These are phyloP conservation scores for Acrocephalus kingi DNA, from an alignment of 2,113 vertebrate species.

Conservation along the genomic window DNA sequence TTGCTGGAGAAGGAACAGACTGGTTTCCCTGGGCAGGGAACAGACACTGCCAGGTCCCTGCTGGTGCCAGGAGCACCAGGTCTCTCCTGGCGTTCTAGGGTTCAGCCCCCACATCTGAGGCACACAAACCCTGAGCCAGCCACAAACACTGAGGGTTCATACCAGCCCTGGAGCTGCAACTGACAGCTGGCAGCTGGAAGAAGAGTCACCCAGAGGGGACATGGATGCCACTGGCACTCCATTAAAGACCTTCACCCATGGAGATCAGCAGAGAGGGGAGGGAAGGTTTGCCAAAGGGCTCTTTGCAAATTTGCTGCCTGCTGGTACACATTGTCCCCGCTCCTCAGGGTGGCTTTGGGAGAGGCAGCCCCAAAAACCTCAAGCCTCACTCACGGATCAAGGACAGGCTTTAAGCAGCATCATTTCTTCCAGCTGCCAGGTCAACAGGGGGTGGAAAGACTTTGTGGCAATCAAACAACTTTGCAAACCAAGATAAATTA, in stretches of 20 bases:
- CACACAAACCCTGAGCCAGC: not conserved
- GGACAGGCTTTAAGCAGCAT: not conserved
- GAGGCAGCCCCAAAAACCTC: not conserved
- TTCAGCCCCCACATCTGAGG: not conserved
- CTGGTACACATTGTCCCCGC: rapidly evolving
- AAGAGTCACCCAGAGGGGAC: not conserved
- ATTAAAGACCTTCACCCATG: not conserved
- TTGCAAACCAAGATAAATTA: slow-evolving; percentile 16
- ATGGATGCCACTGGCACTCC: not conserved
- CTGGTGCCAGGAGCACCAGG: too few species aligned
- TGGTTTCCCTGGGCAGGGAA: not conserved
- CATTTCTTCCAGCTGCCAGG: not conserved
- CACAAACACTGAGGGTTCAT: not conserved
- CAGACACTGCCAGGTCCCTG: not conserved
- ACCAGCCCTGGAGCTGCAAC: not conserved
- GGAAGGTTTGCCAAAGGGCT: not conserved
- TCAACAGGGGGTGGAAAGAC: not conserved
- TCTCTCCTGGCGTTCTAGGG: not conserved
- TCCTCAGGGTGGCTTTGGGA: not conserved
- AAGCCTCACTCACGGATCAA: not conserved
- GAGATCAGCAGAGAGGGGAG: not conserved
- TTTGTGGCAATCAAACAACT: not conserved
- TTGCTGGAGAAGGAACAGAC: not conserved
- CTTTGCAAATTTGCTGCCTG: not conserved
- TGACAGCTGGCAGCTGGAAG: not conserved